phyloP scores from a whole-genome alignment of 2,113 vertebrate genomes.

The Cichladusa arquata region DNA sequence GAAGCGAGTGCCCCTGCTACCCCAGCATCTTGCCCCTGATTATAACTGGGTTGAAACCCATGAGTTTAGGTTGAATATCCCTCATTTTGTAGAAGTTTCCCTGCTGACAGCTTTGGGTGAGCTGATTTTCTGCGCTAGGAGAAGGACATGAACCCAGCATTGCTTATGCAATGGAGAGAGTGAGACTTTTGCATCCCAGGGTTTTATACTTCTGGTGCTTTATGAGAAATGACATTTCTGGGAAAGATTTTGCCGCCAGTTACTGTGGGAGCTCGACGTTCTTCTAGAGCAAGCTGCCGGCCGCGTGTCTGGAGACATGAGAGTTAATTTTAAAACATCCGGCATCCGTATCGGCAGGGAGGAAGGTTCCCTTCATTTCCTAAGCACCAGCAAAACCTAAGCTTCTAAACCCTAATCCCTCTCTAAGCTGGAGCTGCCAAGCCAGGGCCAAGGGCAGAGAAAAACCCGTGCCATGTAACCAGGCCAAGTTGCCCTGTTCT shows the following conservation, averaged over 20 bases:
- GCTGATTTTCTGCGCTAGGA: neutral
- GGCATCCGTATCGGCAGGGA: neutral
- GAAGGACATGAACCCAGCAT: neutral
- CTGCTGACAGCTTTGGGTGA: neutral
- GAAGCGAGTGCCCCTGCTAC: rapidly evolving
- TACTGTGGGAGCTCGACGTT: neutral
- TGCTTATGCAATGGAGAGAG: neutral
- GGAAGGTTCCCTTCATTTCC: slow-evolving; percentile 26
- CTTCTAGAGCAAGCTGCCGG: neutral
- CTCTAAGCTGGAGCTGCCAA: slow-evolving; percentile 20
- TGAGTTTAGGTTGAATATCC: neutral
- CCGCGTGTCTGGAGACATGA: neutral
- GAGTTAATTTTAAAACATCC: slow-evolving; percentile 47
- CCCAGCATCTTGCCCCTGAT: neutral
- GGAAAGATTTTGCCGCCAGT: neutral
- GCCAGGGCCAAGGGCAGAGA: slow-evolving; percentile 21
- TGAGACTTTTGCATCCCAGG: neutral
- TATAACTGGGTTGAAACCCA: rapidly evolving
- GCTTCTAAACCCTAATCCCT: slow-evolving; percentile 44
- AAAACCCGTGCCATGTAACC: neutral
- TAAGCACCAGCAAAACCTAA: slow-evolving; percentile 46
- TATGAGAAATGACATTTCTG: neutral
- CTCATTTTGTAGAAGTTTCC: neutral
- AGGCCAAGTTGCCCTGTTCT: neutral
- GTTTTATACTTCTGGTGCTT: neutral